Conservation (phyloP, 2,797 vertebrate genomes). For the Lacerta bilineata region DNA sequence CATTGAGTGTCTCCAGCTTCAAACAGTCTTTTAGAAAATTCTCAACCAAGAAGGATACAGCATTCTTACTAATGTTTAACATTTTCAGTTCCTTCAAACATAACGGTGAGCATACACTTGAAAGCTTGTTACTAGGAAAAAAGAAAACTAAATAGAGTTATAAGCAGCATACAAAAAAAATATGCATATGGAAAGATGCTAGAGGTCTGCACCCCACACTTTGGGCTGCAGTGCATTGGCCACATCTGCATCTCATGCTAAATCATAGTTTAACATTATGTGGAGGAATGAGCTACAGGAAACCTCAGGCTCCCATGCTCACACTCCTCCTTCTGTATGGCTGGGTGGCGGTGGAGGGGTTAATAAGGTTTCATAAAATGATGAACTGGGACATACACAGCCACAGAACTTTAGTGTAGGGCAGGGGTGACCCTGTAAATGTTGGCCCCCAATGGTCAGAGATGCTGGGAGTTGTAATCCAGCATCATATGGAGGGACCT, state of each 20-base stretch:
- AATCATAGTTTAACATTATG: not conserved
- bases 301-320: not conserved
- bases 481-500: not conserved
- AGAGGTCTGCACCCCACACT: not conserved
- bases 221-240: not conserved
- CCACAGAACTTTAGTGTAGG: not conserved
- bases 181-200: slow-evolving; percentile 1
- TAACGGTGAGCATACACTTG: slow-evolving; percentile 78
- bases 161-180: slow-evolving; percentile 13
- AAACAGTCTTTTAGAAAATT: slow-evolving; percentile 86
- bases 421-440: not conserved
- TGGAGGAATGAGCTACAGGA: not conserved
- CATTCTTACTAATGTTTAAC: slow-evolving; percentile 93
- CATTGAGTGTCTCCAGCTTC: slow-evolving; percentile 90
- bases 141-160: slow-evolving; percentile 35
- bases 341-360: not conserved
- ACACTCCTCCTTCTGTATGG: not conserved
- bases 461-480: not conserved
- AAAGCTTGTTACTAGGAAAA: slow-evolving; percentile 85
- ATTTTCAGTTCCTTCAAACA: slow-evolving; percentile 87
- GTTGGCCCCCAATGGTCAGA: not conserved
- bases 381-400: too few species aligned
- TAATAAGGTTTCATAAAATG: too few species aligned
- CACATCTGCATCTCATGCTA: not conserved
- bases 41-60: slow-evolving; percentile 81